Evolutionary conservation across 30 jellyfish, hydroid and myxozoan species (phyloP).

Genomic region (Chrysaora quinquecirrha): DNA sequence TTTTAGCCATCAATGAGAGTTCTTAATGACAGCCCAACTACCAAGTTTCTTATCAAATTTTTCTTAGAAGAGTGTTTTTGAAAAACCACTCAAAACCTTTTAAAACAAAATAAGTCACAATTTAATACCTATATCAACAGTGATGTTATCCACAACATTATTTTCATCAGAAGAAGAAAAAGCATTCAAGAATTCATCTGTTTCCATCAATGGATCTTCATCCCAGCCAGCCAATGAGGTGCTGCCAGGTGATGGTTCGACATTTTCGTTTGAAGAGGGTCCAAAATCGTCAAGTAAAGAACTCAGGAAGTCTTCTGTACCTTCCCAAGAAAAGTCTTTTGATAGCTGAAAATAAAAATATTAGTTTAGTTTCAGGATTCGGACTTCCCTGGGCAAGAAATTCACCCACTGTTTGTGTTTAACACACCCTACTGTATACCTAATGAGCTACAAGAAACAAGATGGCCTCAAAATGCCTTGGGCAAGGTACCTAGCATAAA

Average conservation of each 20-base stretch:
- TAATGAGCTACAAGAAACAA: neutral
- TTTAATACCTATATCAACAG: constrained; percentile 72
- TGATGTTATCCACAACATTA: constrained; percentile 69
- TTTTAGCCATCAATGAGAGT: too few relatives aligned
- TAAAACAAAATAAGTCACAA: too few relatives aligned
- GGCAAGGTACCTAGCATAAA: neutral
- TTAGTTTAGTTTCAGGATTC: too few relatives aligned
- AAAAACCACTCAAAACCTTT: too few relatives aligned
- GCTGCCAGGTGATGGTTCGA: constrained; percentile 9
- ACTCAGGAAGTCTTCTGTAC: constrained; percentile 45
- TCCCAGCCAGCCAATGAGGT: neutral
- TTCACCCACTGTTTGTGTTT: too few relatives aligned
- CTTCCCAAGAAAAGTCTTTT: constrained; percentile 48
- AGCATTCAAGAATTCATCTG: constrained; percentile 48
- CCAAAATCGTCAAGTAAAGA: constrained; percentile 62
- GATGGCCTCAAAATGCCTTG: constrained; percentile 20
- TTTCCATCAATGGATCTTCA: constrained; percentile 20
- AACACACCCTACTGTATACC: too few relatives aligned
- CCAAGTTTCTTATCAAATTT: too few relatives aligned
- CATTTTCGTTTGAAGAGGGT: constrained; percentile 53
- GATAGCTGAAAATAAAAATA: constrained; percentile 42
- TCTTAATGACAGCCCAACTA: too few relatives aligned
- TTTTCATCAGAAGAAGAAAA: constrained; percentile 49
- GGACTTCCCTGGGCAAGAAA: too few relatives aligned
- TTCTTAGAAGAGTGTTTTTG: too few relatives aligned